These are phyloP conservation scores for Uromys caudimaculatus DNA, from an alignment of 2,797 vertebrate species.

Conservation along the genomic window DNA sequence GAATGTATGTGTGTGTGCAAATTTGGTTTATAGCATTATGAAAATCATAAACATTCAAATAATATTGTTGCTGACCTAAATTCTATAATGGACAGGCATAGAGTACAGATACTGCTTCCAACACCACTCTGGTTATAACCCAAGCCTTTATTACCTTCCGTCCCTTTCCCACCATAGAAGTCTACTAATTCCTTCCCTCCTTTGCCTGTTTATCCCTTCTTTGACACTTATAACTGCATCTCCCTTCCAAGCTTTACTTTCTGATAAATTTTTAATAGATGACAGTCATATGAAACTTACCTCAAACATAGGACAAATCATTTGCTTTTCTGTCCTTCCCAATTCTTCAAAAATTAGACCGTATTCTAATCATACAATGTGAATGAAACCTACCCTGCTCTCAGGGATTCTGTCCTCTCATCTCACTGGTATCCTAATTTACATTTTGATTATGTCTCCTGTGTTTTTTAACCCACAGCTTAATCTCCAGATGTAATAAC, in stretches of 20 bases:
- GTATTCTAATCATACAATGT: background rate
- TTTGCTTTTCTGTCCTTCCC: background rate
- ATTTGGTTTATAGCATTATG: background rate
- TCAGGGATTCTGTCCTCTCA: background rate
- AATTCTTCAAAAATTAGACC: background rate
- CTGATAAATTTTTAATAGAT: background rate
- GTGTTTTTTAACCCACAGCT: background rate
- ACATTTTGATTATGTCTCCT: slow-evolving; percentile 8
- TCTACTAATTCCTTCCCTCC: background rate
- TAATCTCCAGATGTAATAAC: background rate
- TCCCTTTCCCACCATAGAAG: background rate
- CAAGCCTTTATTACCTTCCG: background rate
- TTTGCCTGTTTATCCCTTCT: background rate
- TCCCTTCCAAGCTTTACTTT: background rate
- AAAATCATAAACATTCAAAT: background rate
- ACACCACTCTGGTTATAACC: background rate
- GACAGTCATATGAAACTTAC: background rate
- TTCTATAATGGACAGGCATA: background rate
- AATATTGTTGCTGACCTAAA: background rate
- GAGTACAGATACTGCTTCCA: background rate
- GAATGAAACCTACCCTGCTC: background rate
- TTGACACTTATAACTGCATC: background rate
- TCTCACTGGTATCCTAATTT: background rate
- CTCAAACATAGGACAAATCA: background rate
- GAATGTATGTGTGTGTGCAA: background rate